phyloP scores from a whole-genome alignment of 2,113 vertebrate species.

The Crotalus tigris region DNA sequence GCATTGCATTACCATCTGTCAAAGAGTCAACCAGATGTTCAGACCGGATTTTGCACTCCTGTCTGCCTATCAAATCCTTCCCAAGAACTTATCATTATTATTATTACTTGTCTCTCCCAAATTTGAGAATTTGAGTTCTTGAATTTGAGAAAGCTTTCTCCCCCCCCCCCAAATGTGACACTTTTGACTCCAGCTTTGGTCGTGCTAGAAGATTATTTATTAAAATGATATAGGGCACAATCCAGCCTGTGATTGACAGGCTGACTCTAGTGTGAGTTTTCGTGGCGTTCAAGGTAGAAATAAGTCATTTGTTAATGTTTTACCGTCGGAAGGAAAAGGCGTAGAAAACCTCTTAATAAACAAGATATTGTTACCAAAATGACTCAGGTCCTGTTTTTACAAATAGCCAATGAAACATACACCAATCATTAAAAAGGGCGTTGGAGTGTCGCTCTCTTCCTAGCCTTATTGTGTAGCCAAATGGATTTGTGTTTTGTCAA shows the following conservation, averaged over 20 bases:
- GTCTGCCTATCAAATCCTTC: neutral
- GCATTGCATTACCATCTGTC: neutral
- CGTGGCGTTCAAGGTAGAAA: neutral
- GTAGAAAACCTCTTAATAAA: neutral
- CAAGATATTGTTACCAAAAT: neutral
- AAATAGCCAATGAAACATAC: neutral
- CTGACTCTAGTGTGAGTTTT: neutral
- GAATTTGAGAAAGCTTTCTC: neutral
- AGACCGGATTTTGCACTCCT: no score
- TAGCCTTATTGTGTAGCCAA: neutral
- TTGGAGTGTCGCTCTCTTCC: accelerated
- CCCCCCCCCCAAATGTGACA: neutral
- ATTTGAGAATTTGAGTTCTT: neutral
- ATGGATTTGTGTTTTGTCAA: no score
- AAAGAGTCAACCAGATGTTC: no score
- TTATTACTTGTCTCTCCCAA: neutral
- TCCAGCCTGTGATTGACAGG: neutral
- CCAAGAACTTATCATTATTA: no score
- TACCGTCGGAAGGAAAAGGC: neutral
- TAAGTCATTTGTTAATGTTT: neutral
- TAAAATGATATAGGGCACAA: neutral
- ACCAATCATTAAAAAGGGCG: neutral
- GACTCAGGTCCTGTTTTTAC: neutral
- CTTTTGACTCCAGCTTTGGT: neutral
- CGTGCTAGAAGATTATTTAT: neutral